phyloP scores from a whole-genome alignment of 2,888 invertebrate genomes.

The Gonocerus acuteangulatus region DNA sequence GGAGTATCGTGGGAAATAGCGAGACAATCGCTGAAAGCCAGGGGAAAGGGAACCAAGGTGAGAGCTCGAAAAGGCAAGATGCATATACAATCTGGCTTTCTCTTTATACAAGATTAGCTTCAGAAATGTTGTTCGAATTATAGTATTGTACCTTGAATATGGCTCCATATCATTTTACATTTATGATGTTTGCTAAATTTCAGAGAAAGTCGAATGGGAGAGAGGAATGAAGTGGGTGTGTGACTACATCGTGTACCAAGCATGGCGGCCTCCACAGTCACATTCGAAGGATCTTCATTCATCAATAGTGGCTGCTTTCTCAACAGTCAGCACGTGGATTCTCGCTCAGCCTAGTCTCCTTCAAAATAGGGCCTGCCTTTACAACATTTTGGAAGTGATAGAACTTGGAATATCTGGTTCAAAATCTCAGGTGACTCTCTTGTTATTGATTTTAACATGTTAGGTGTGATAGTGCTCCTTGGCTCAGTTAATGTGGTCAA shows the following conservation, averaged over 20 bases:
- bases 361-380: constrained; percentile 84
- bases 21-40: no score
- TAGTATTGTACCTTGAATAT: no score
- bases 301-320: constrained; percentile 85
- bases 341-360: constrained; percentile 82
- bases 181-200: no score
- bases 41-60: no score
- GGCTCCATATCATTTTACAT: no score
- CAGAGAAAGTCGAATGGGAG: constrained; percentile 62
- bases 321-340: constrained; percentile 87
- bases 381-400: constrained; percentile 89
- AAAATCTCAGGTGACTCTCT: constrained; percentile 57
- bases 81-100: no score
- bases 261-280: constrained; percentile 85
- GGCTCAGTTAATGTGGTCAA: no score
- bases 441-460: not conserved
- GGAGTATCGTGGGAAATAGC: no score
- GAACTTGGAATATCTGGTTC: constrained; percentile 95
- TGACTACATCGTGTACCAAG: constrained; percentile 93
- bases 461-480: not conserved
- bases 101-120: no score
- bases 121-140: no score
- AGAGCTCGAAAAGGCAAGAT: no score
- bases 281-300: constrained; percentile 84
- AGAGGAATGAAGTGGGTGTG: constrained; percentile 95